Percentiles rank a stretch among this genome's conserved stretches.
phyloP scores from a whole-genome alignment of 2,113 vertebrate species.

The Proteles cristata region DNA sequence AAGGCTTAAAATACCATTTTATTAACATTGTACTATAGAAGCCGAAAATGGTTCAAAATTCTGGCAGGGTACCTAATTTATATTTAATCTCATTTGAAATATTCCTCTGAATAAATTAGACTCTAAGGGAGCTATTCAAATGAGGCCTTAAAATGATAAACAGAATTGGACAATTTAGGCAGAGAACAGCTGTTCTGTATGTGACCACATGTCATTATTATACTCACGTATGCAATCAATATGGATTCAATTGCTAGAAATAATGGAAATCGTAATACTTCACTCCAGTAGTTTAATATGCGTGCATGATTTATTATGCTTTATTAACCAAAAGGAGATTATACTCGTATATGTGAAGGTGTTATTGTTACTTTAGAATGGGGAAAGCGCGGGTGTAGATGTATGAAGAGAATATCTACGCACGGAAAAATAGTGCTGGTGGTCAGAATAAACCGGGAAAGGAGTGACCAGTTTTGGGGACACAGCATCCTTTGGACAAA shows the following conservation, averaged over 20 bases:
- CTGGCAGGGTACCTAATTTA: neutral
- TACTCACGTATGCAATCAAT: neutral
- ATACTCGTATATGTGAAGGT: neutral
- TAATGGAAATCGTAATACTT: neutral
- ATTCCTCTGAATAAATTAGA: neutral
- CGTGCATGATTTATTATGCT: neutral
- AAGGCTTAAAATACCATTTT: neutral
- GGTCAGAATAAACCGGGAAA: neutral
- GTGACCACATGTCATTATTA: no score
- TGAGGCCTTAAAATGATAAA: neutral
- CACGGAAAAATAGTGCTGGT: fast-evolving
- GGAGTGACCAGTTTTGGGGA: neutral
- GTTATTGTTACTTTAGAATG: neutral
- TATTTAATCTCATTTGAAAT: neutral
- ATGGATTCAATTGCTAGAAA: neutral
- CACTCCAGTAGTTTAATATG: neutral
- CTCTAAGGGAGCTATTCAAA: neutral
- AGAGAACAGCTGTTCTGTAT: fast-evolving
- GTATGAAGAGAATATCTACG: neutral
- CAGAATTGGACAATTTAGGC: neutral
- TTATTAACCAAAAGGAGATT: neutral
- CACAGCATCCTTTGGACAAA: neutral
- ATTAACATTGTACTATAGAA: neutral
- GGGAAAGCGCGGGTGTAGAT: neutral
- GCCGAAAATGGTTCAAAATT: neutral